A percentile compares a stretch with the other conserved stretches of the same genome.
Evolutionary conservation across 2,888 invertebrate species (phyloP).

Genomic region (Patella caerulea): DNA sequence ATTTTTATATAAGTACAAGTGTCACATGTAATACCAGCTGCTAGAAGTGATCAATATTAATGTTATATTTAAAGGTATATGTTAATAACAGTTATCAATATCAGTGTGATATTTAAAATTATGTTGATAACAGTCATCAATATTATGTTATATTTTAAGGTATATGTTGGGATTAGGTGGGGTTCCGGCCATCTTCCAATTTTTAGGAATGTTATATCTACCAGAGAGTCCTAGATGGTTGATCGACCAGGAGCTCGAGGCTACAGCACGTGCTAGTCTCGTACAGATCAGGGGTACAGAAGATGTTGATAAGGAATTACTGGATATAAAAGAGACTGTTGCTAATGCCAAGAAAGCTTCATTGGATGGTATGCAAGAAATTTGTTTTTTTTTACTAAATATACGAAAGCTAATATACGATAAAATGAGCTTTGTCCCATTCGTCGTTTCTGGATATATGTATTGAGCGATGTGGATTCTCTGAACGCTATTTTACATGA

Average conservation of each 20-base stretch:
- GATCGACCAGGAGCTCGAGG: constrained; percentile 43
- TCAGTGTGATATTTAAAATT: too few species aligned
- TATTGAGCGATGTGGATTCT: too few species aligned
- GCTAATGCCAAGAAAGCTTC: constrained; percentile 32
- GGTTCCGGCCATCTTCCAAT: constrained; percentile 73
- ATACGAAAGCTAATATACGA: too few species aligned
- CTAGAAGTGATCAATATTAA: too few species aligned
- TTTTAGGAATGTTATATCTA: constrained; percentile 74
- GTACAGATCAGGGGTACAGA: constrained; percentile 64
- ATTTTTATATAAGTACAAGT: too few species aligned
- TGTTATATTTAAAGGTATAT: too few species aligned
- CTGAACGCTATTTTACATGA: too few species aligned
- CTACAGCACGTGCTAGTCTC: constrained; percentile 63
- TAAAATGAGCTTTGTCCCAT: too few species aligned
- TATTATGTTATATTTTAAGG: constrained; percentile 49
- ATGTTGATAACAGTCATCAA: background rate
- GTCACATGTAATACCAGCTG: too few species aligned
- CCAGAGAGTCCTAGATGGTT: constrained; percentile 74
- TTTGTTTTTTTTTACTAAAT: too few species aligned
- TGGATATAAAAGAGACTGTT: constrained; percentile 62
- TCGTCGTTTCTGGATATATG: too few species aligned
- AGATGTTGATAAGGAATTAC: constrained; percentile 69
- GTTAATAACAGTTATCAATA: too few species aligned
- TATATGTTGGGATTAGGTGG: constrained; percentile 75
- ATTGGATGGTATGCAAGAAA: background rate